Evolutionary conservation across 1,140 invertebrate species (phyloP).

Genomic region (Platyura marginata): DNA sequence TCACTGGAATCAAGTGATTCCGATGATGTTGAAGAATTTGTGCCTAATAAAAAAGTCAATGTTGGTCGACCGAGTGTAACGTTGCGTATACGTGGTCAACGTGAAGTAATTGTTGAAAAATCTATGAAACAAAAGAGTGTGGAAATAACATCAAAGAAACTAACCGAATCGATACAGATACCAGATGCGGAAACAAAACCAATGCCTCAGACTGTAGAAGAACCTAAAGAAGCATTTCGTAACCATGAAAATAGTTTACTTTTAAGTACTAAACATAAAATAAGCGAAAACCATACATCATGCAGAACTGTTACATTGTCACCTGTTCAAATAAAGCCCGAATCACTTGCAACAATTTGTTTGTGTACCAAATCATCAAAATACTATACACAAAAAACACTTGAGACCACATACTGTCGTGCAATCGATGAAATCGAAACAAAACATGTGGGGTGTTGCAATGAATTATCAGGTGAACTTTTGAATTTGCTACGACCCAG

Average conservation of each 20-base stretch:
- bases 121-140: background rate
- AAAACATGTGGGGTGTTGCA: constrained; percentile 61
- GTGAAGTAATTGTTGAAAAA: background rate
- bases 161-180: background rate
- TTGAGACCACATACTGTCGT: constrained; percentile 27
- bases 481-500: constrained; percentile 53
- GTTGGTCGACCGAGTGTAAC: constrained; percentile 21
- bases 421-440: constrained; percentile 66
- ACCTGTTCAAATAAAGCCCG: background rate
- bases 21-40: constrained; percentile 22
- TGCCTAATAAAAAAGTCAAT: constrained; percentile 17
- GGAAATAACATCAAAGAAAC: background rate
- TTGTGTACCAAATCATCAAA: constrained; percentile 20
- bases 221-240: background rate
- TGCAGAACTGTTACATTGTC: background rate
- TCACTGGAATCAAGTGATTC: constrained; percentile 14
- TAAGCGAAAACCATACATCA: background rate
- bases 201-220: background rate
- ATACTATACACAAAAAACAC: constrained; percentile 18
- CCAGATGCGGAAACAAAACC: background rate
- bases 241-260: background rate
- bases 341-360: constrained; percentile 9
- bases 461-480: constrained; percentile 34
- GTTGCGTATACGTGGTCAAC: constrained; percentile 10
- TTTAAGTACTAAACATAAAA: background rate